Percentiles rank a stretch among this genome's conserved stretches.
Conservation (phyloP, 2,888 invertebrate species). For the Lasiommata megera region DNA sequence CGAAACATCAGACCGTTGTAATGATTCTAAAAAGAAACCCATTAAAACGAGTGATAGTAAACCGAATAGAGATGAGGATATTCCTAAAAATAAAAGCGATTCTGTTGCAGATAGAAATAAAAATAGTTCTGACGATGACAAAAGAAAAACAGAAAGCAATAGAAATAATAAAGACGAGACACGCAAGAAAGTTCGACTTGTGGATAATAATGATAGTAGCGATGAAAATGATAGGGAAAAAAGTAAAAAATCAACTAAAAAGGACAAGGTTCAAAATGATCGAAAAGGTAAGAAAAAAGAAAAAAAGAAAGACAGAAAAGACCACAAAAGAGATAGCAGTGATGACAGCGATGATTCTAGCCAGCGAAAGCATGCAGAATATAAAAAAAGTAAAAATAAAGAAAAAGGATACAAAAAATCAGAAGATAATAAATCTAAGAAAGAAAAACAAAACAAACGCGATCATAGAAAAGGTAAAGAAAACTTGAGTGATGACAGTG, state of each 20-base stretch:
- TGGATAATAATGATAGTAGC: not conserved
- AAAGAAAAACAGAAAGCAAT: constrained; percentile 2
- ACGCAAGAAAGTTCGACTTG: not conserved
- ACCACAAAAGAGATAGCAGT: constrained; percentile 28
- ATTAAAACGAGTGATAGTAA: not conserved
- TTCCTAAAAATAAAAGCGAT: not conserved
- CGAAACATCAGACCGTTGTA: not conserved
- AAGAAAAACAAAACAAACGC: constrained; percentile 10
- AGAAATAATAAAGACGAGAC: constrained; percentile 11
- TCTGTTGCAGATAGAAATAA: constrained; percentile 11
- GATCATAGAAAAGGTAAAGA: constrained; percentile 30
- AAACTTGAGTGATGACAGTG: constrained; percentile 28
- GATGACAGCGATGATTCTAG: constrained; percentile 19
- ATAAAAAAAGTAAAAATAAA: constrained; percentile 9
- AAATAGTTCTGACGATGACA: constrained; percentile 5
- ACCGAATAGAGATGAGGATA: not conserved
- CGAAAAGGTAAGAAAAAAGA: constrained; percentile 28
- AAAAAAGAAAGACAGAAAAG: constrained; percentile 24
- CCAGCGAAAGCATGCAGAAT: not conserved
- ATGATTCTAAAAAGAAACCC: not conserved
- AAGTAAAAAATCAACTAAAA: constrained; percentile 14
- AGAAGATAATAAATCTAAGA: constrained; percentile 1
- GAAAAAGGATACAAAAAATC: constrained; percentile 23
- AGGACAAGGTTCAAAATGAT: constrained; percentile 1
- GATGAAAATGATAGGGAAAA: constrained; percentile 18